Percentiles rank a stretch among this genome's conserved stretches.
phyloP scores from a whole-genome alignment of 2,888 invertebrate species.

The Exocentrus adspersus region DNA sequence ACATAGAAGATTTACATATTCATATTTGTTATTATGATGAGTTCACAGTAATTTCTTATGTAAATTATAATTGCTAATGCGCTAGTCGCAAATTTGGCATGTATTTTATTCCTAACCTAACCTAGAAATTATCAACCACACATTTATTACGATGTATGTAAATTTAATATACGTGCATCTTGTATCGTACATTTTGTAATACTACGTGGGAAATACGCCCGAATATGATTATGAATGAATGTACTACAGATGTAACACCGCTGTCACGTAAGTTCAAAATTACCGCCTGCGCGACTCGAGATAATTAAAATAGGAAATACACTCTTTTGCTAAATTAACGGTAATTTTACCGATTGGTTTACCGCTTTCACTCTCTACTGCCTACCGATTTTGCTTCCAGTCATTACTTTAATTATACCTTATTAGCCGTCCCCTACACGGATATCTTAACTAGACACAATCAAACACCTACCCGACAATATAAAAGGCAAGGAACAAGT shows the following conservation, averaged over 20 bases:
- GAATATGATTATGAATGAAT: constrained; percentile 11
- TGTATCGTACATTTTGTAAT: constrained; percentile 15
- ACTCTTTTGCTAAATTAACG: background rate
- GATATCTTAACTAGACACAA: no score
- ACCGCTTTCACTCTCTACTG: background rate
- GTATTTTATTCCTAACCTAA: constrained; percentile 24
- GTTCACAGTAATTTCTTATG: constrained; percentile 24
- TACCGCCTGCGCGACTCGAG: background rate
- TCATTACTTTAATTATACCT: background rate
- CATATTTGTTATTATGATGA: constrained; percentile 27
- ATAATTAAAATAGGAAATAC: constrained; percentile 1
- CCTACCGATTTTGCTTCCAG: background rate
- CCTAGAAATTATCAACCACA: constrained; percentile 23
- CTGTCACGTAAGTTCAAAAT: background rate
- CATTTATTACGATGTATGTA: constrained; percentile 12
- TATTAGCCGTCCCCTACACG: background rate
- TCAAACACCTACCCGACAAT: no score
- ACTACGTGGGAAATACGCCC: constrained; percentile 10
- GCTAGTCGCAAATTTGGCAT: constrained; percentile 16
- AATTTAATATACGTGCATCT: constrained; percentile 5
- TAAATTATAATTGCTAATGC: constrained; percentile 18
- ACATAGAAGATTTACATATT: constrained; percentile 28
- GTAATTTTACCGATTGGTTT: background rate
- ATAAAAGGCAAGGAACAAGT: no score
- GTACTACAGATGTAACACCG: background rate